Evolutionary conservation across 2,888 invertebrate genomes (phyloP).

Genomic region (Alloscopus bannaensis): DNA sequence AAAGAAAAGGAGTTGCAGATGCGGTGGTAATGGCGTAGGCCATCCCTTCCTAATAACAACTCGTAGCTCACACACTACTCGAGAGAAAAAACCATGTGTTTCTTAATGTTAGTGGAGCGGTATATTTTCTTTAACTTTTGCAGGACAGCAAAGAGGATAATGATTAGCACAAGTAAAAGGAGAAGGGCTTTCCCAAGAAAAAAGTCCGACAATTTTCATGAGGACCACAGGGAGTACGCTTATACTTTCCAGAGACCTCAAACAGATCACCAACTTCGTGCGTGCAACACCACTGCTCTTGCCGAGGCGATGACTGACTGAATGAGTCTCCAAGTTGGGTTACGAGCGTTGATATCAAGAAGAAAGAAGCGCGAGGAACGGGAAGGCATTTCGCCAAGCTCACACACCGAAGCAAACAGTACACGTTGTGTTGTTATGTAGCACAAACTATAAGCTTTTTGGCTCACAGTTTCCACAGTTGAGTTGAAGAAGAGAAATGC

Average conservation of each 20-base stretch:
- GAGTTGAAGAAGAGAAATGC: not conserved
- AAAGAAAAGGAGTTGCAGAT: no score
- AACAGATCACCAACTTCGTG: not conserved
- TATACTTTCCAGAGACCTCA: slow-evolving; percentile 10
- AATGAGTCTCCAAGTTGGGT: slow-evolving; percentile 43
- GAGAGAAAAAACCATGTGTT: no score
- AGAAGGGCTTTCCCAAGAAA: not conserved
- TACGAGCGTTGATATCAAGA: slow-evolving; percentile 42
- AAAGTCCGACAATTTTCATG: not conserved
- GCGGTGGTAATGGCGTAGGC: no score
- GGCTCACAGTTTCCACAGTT: not conserved
- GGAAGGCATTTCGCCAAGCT: not conserved
- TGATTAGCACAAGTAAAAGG: not conserved
- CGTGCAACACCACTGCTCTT: slow-evolving; percentile 6
- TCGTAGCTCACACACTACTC: no score
- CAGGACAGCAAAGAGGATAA: no score
- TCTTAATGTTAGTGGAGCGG: no score
- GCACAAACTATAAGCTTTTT: no score
- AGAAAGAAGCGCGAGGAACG: slow-evolving; percentile 7
- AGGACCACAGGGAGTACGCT: not conserved
- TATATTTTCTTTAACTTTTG: no score
- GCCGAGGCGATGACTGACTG: slow-evolving; percentile 43
- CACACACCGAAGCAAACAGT: slow-evolving; percentile 5
- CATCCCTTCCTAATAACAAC: no score
- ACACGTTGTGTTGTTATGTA: not conserved